Percentiles rank a stretch among this genome's conserved stretches.
These are phyloP conservation scores for Lissonota sp. DNA, from an alignment of 2,888 invertebrate species.

Conservation along the genomic window DNA sequence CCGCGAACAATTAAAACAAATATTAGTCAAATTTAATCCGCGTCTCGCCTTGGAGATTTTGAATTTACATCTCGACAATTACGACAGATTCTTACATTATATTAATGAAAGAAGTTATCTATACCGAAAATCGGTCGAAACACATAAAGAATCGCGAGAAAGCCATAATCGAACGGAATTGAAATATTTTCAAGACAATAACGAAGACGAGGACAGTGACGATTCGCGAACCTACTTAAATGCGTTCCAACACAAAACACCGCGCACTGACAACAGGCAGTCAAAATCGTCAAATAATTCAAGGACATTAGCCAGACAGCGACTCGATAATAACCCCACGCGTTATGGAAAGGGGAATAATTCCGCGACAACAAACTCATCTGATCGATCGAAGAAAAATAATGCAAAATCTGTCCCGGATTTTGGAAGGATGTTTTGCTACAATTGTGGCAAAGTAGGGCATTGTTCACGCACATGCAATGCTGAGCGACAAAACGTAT, in stretches of 20 bases:
- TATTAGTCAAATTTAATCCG: constrained; percentile 47
- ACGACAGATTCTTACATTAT: constrained; percentile 45
- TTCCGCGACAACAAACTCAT: neutral
- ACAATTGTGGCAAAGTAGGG: constrained; percentile 34
- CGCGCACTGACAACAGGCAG: neutral
- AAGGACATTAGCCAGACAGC: constrained; percentile 32
- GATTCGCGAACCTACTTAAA: constrained; percentile 8
- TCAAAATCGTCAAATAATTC: neutral
- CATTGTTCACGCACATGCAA: constrained; percentile 27
- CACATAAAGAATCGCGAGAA: neutral
- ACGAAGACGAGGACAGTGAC: neutral
- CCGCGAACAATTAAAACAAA: constrained; percentile 50
- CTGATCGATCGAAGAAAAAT: too few relatives aligned
- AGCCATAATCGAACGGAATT: neutral
- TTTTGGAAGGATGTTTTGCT: constrained; percentile 29
- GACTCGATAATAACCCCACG: constrained; percentile 44
- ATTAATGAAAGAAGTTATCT: too few relatives aligned
- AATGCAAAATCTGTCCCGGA: neutral
- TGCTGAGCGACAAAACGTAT: constrained; percentile 27
- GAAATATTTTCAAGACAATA: neutral
- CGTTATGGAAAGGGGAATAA: constrained; percentile 12
- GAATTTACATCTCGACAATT: constrained; percentile 27
- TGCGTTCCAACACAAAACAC: constrained; percentile 3
- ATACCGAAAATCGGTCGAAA: too few relatives aligned
- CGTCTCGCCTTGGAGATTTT: constrained; percentile 7